Evolutionary conservation across 2,113 vertebrate genomes (phyloP).

Genomic region (Heterotilapia buettikoferi): DNA sequence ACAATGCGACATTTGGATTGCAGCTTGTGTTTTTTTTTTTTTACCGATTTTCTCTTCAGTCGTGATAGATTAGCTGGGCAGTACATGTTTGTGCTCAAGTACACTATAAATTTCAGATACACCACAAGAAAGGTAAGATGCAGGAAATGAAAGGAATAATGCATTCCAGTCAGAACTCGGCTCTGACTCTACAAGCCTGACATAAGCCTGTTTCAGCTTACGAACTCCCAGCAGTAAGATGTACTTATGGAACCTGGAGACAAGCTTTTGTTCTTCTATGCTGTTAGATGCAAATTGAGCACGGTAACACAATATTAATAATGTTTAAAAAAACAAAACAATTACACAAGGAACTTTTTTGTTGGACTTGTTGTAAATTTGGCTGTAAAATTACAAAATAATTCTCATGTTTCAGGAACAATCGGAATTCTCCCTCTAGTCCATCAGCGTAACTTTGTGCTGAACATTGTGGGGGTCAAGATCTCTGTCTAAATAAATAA

Average conservation of each 20-base stretch:
- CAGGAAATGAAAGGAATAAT: conserved; percentile 26
- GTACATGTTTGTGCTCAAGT: not conserved
- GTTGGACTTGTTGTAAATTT: not conserved
- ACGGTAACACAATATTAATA: not conserved
- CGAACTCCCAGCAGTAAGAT: not conserved
- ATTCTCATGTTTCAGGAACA: not conserved
- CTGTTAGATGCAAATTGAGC: not conserved
- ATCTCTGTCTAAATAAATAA: not conserved
- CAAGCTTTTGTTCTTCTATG: not conserved
- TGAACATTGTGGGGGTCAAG: not conserved
- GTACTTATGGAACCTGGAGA: not conserved
- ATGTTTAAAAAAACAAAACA: rapidly evolving
- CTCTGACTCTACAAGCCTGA: not conserved
- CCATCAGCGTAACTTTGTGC: not conserved
- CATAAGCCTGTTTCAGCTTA: not conserved
- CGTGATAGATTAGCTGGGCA: not conserved
- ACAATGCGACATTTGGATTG: not conserved
- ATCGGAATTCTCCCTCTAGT: not conserved
- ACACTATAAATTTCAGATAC: not conserved
- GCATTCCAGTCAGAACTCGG: not conserved
- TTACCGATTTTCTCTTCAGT: not conserved
- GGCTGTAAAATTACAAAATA: not conserved
- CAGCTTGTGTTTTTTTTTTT: not conserved
- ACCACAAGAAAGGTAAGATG: not conserved
- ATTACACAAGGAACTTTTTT: not conserved